Evolutionary conservation across 2,888 invertebrate species (phyloP).

Genomic region (Heliconius erato): DNA sequence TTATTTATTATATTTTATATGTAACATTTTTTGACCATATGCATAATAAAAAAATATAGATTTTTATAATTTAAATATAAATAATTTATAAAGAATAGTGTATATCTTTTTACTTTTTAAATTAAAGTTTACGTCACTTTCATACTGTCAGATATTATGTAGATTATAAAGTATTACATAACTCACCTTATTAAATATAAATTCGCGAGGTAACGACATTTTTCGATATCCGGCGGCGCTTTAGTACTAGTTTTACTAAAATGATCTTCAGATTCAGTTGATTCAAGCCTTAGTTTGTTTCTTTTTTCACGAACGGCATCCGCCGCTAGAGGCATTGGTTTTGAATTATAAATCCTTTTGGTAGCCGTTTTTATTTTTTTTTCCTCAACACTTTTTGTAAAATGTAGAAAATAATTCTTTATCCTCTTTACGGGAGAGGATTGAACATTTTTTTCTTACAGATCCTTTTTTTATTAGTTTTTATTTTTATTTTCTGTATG

Average conservation of each 20-base stretch:
- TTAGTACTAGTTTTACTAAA: slow-evolving; percentile 68
- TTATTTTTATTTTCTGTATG: background rate
- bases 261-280: slow-evolving; percentile 80
- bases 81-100: background rate
- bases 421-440: slow-evolving; percentile 44
- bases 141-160: background rate
- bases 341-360: slow-evolving; percentile 55
- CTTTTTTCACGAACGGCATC: slow-evolving; percentile 65
- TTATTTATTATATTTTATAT: too few relatives aligned
- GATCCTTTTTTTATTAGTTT: background rate
- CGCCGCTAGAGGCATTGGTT: slow-evolving; percentile 79
- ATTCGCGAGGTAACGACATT: slow-evolving; percentile 88
- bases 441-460: slow-evolving; percentile 44
- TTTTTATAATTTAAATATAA: background rate
- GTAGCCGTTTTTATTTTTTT: slow-evolving; percentile 75
- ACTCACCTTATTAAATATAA: slow-evolving; percentile 86
- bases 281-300: slow-evolving; percentile 65
- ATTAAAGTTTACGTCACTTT: background rate
- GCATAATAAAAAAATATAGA: too few relatives aligned
- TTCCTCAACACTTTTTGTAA: slow-evolving; percentile 50
- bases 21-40: too few relatives aligned
- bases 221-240: slow-evolving; percentile 71
- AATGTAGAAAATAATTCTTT: slow-evolving; percentile 52
- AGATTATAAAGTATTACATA: slow-evolving; percentile 50
- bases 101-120: background rate